phyloP scores from a whole-genome alignment of 2,888 invertebrate species.

The Notodonta dromedarius region DNA sequence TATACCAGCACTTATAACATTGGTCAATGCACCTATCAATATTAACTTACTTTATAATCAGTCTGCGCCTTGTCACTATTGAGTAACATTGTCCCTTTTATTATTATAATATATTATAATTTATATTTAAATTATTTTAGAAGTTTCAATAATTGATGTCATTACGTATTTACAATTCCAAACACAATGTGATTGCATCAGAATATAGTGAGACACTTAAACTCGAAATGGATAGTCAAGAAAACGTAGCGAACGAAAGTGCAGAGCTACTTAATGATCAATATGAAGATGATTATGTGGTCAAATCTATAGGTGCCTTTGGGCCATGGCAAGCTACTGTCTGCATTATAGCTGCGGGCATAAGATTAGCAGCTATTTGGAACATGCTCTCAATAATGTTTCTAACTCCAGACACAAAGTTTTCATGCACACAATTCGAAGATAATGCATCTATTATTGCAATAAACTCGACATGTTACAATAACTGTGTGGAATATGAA shows the following conservation, averaged over 20 bases:
- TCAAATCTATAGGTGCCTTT: conserved; percentile 56
- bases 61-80: neutral
- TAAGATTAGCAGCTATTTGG: conserved; percentile 52
- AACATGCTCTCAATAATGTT: conserved; percentile 58
- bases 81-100: neutral
- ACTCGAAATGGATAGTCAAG: conserved; percentile 33
- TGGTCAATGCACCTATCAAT: neutral
- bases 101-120: neutral
- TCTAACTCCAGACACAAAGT: conserved; percentile 51
- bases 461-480: conserved; percentile 52
- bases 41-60: neutral
- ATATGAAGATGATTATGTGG: conserved; percentile 54
- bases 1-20: neutral
- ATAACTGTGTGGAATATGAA: conserved; percentile 51
- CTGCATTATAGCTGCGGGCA: conserved; percentile 42
- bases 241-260: conserved; percentile 18
- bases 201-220: conserved; percentile 11
- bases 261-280: conserved; percentile 25
- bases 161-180: conserved; percentile 8
- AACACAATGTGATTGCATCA: conserved; percentile 11
- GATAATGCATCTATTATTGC: conserved; percentile 31
- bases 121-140: neutral
- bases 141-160: conserved; percentile 12
- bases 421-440: conserved; percentile 45
- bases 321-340: conserved; percentile 58